Percentiles rank a stretch among this genome's conserved stretches.
Conservation (phyloP, 2,888 invertebrate genomes). For the Theodoxus fluviatilis region DNA sequence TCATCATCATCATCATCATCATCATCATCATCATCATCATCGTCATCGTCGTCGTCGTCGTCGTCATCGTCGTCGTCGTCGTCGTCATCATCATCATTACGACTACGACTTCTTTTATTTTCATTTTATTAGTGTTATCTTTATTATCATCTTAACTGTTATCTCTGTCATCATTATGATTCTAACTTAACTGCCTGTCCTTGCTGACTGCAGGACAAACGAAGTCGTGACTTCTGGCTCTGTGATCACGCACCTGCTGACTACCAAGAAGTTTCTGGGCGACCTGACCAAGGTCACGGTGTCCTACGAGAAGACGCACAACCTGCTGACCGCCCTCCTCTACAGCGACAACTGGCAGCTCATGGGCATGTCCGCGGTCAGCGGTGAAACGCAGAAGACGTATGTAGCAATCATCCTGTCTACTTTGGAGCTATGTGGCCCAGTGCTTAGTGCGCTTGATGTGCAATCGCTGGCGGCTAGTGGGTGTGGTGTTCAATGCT, state of each 20-base stretch:
- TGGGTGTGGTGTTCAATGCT: no score
- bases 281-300: neutral
- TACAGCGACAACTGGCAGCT: neutral
- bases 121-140: neutral
- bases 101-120: neutral
- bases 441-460: no score
- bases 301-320: neutral
- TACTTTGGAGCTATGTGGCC: no score
- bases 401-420: no score
- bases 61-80: slow-evolving; percentile 1
- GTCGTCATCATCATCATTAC: slow-evolving; percentile 6
- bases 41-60: neutral
- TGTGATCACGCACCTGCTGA: neutral
- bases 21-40: slow-evolving; percentile 14
- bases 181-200: neutral
- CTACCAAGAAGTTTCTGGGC: neutral
- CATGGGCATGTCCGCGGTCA: no score
- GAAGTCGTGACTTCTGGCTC: neutral
- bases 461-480: no score
- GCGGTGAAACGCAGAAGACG: no score
- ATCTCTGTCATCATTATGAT: neutral
- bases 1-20: slow-evolving; percentile 16
- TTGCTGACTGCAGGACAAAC: neutral
- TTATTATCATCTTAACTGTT: neutral
- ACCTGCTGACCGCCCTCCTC: neutral